These are phyloP conservation scores for Poeciliopsis turneri DNA, from an alignment of 2,797 vertebrate genomes.

Conservation along the genomic window DNA sequence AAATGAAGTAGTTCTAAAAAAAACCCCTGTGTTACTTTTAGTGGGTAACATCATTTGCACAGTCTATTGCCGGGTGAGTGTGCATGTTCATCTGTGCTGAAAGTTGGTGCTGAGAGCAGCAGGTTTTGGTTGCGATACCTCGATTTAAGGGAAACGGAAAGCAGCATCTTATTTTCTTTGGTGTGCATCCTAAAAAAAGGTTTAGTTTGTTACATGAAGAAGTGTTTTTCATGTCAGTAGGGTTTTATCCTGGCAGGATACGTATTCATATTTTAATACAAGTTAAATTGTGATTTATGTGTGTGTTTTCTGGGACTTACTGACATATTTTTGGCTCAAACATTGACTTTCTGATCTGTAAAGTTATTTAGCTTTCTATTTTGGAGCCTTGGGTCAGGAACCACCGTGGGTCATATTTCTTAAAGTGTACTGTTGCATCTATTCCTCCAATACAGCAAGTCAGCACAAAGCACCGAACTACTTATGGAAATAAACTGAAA, in stretches of 20 bases:
- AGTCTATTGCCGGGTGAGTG: not conserved
- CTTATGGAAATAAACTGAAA: slow-evolving; percentile 17
- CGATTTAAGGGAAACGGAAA: not conserved
- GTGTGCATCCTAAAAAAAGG: not conserved
- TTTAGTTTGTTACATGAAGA: not conserved
- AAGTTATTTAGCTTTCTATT: not conserved
- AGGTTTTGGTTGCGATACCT: slow-evolving; percentile 2
- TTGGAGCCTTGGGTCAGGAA: not conserved
- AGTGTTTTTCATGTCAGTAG: no score
- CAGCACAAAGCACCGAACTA: slow-evolving; percentile 6
- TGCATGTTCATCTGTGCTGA: not conserved
- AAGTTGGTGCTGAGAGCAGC: not conserved
- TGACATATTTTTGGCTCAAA: not conserved
- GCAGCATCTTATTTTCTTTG: not conserved
- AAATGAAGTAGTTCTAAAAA: not conserved
- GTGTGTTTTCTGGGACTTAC: no score
- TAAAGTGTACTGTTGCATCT: not conserved
- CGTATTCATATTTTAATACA: not conserved
- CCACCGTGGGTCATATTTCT: not conserved
- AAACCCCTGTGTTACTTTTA: not conserved
- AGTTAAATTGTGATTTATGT: not conserved
- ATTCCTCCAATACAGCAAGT: slow-evolving; percentile 15
- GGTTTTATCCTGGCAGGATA: no score
- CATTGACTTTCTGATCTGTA: not conserved
- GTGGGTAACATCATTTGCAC: not conserved